Base-by-base conservation (phyloP, 2,797 vertebrate species). In the Chiroxiphia lanceolata region DNA sequence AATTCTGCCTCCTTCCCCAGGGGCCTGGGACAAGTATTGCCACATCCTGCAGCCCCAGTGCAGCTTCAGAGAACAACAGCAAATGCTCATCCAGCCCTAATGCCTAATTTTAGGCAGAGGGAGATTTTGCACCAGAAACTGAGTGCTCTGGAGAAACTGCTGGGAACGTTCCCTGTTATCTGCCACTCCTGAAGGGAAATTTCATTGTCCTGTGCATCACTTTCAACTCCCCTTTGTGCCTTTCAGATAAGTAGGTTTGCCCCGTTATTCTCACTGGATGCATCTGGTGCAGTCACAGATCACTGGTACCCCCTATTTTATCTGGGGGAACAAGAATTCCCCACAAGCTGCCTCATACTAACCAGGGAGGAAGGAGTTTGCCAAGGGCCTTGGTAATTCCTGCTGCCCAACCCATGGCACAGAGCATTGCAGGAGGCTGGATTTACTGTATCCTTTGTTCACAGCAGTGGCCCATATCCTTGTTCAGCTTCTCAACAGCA, bases 231-330 rank as follows among this genome's bases (percentile, higher is more conserved):
- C 4, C 11, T 74, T 48, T 47, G 4, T 18, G 44, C 20, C 16
- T 79, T 67, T 18, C 31, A n/a, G 15, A 7, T 11, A 47, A 36
- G 19, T 34, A 71, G 38, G 7, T 4, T 51, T 56, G 40, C 13
- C 15, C 31, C 11, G 0, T 5, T 45, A 5, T n/a, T 63, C 79
- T 57, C 21, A 20, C 5, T 50, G 21, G 10, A 38, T 38, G 10
- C 31, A 18, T 18, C 48, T 14, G 11, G 14, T 10, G 4, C 36
- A 38, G 27, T 4, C 47, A 25, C 31, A 93, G 38, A 50, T 3
- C 29, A 13, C 38, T 10, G 3, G 19, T 6, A n/a, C 0, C 1
- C 9, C 6, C 6, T 40, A 0, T 56, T 86, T 86, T n/a, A 44
- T 21, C 23, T 36, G 1, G 8, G 20, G 12, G 15, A 65, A 61